Percentiles rank a stretch among this genome's conserved stretches.
phyloP scores from a whole-genome alignment of 2,888 invertebrate species.

The Megamerina dolium region DNA sequence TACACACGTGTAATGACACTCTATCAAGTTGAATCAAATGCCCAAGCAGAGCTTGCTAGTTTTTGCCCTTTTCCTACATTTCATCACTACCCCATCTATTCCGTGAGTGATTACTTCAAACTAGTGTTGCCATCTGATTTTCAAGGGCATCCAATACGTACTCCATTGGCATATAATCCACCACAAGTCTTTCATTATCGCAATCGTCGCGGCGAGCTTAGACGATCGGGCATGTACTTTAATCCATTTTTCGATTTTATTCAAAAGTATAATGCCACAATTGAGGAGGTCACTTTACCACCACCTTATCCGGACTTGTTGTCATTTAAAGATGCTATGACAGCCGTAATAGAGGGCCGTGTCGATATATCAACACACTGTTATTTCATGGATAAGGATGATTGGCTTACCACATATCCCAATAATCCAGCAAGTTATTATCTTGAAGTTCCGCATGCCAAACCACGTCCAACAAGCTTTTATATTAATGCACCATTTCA shows the following conservation, averaged over 20 bases:
- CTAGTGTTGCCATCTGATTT: constrained; percentile 5
- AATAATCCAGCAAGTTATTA: constrained; percentile 4
- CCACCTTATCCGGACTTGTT: constrained; percentile 9
- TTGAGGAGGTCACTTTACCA: constrained; percentile 13
- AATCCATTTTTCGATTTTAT: constrained; percentile 10
- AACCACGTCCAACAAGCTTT: background rate
- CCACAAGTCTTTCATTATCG: too few species aligned
- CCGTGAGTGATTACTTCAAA: background rate
- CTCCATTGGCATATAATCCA: too few species aligned
- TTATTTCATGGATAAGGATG: too few species aligned
- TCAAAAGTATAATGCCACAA: constrained; percentile 12
- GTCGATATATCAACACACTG: too few species aligned
- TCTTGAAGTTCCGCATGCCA: constrained; percentile 1
- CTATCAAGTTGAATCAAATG: background rate
- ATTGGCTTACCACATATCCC: constrained; percentile 9
- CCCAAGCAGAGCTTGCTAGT: too few species aligned
- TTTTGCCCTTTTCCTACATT: background rate
- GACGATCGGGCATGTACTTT: constrained; percentile 9
- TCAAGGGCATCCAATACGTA: background rate
- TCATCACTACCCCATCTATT: background rate
- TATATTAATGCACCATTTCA: background rate
- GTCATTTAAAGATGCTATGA: constrained; percentile 3
- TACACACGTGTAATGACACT: background rate
- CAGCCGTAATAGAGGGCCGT: constrained; percentile 5
- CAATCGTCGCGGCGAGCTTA: constrained; percentile 10